Conservation (phyloP, 2,113 vertebrate genomes). For the Pomatorhinus ruficollis region DNA sequence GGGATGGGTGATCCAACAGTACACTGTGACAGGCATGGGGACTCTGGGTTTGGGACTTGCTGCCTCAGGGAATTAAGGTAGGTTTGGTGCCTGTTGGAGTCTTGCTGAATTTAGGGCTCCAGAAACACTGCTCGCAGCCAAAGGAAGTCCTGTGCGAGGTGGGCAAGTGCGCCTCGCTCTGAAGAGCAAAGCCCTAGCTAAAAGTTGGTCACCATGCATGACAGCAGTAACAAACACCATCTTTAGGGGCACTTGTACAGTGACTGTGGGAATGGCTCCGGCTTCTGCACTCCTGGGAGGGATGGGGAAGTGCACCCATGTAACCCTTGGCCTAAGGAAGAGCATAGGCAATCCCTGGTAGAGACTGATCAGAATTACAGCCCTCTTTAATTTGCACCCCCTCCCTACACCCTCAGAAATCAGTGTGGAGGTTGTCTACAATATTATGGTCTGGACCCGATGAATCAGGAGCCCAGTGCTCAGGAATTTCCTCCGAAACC, state of each 20-base stretch:
- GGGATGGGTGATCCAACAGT: neutral
- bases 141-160: neutral
- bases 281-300: neutral
- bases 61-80: neutral
- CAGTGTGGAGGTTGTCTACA: neutral
- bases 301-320: neutral
- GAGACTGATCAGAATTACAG: neutral
- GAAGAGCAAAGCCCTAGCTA: neutral
- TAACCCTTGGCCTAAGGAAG: neutral
- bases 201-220: neutral
- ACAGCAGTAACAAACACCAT: neutral
- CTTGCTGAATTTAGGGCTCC: neutral
- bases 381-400: neutral
- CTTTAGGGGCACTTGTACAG: neutral
- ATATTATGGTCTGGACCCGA: neutral
- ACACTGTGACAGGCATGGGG: neutral
- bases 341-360: neutral
- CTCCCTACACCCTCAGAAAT: neutral
- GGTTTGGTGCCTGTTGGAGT: neutral
- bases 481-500: neutral
- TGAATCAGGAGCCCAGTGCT: neutral
- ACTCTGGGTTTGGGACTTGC: accelerated
- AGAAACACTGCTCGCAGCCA: neutral
- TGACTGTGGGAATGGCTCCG: neutral
- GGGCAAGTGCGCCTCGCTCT: neutral